Evolutionary conservation across 2,797 vertebrate species (phyloP), one percentile per base, ranked within the genome.

Genomic region (Enteromius treurensis): DNA sequence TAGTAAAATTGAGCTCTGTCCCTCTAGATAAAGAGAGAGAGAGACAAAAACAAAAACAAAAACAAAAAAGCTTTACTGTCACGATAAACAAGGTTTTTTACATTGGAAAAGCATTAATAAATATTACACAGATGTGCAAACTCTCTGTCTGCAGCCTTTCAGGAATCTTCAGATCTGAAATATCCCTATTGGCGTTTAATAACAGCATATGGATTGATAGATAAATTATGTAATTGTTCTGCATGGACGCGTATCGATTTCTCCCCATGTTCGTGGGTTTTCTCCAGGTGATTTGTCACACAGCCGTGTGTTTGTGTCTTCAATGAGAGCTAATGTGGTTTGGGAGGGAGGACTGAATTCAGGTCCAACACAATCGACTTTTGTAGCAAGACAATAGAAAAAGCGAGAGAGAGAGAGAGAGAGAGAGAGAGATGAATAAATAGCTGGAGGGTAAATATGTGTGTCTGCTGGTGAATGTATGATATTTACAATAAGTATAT

Each of bases 191-290:
- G 62, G 65, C 68, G 14, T 82, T 87, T 82, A 81, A 85, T 88
- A 82, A 81, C 77, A 84, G 60, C 6, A 47, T 84, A 88, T 84
- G 69, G 87, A 88, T 79, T 84, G 83, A 88, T 81, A 85, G 86
- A 85, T 85, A 84, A 85, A 84, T 84, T 73, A 82, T 85, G 81
- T 85, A 84, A 85, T 85, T 87, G 83, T 85, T 87, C 84, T 68
- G 85, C 75, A 64, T 82, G 85, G 75, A 45, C 32, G 65, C 15
- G 10, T 76, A 87, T 87, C 75, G 84, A 87, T 88, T 81, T 70
- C 37, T 79, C 23, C 23, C 64, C 9, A 1, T 47, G 74, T 79
- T 73, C 45, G 78, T 58, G 42, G 68, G 47, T 85, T 85, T 79
- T 73, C 85, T 84, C 49, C 34, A 58, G 75, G 84, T 84, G 79